Evolutionary conservation across 2,113 vertebrate species (phyloP).

Genomic region (Catagonus wagneri): DNA sequence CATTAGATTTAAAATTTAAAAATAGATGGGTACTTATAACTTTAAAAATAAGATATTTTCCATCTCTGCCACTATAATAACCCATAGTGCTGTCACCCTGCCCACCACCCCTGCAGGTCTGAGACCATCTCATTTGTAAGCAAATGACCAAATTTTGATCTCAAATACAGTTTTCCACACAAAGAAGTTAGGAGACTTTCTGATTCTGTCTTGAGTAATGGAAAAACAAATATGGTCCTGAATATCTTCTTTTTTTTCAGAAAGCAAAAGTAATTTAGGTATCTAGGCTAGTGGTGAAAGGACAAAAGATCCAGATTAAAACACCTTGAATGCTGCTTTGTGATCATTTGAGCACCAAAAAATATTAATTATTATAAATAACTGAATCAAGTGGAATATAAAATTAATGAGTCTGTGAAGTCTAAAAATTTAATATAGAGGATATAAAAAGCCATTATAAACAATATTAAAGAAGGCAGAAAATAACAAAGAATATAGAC

Average conservation of each 20-base stretch:
- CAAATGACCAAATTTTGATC: background rate
- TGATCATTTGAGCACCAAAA: background rate
- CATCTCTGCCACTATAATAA: background rate
- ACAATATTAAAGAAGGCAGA: no score
- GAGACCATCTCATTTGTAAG: background rate
- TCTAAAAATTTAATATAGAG: no score
- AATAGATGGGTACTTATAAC: background rate
- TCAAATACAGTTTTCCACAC: background rate
- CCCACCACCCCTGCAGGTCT: background rate
- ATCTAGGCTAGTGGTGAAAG: background rate
- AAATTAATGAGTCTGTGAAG: no score
- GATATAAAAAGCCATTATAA: no score
- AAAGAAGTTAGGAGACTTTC: slow-evolving; percentile 6
- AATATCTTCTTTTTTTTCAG: background rate
- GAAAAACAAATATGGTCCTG: background rate
- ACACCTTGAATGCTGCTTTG: background rate
- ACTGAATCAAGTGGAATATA: no score
- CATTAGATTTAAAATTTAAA: slow-evolving; percentile 42
- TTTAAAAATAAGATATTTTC: background rate
- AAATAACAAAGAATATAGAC: no score
- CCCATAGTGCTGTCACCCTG: background rate
- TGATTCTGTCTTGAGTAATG: background rate
- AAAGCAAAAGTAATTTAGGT: background rate
- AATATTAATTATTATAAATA: no score
- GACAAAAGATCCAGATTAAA: background rate